Base-by-base conservation (phyloP, 2,797 vertebrate species). In the Craterocephalus amniculus region DNA sequence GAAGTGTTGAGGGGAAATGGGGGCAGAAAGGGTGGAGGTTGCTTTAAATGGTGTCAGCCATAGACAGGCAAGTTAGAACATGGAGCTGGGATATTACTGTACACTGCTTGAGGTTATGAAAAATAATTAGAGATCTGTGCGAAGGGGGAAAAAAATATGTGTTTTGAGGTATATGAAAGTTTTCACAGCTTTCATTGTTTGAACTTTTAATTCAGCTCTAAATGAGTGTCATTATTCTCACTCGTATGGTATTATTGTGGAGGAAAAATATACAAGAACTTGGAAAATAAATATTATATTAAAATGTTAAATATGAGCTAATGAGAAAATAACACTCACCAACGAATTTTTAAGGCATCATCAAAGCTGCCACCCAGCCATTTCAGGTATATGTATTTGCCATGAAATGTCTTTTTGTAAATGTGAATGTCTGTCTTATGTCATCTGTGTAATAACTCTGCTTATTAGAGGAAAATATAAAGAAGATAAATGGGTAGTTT, bases 31-130 rank as follows among this genome's bases (percentile, higher is more conserved):
- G 77, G 76, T 63, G 67, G 85, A 82, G 70, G 72, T 72, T 87
- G 72, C 78, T 85, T 86, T 83, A 84, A 91, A 88, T 55, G 73
- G 89, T 90, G 87, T 88, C 83, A 89, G 80, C 84, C 70, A 61
- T 75, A 85, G 81, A 88, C 82, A 89, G 86, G 87, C 93, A 91
- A 90, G 93, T 92, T 88, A 60, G 85, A 91, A 90, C 94, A 91
- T 87, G 88, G 90, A 88, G 89, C 80, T 27, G 34, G 75, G 86
- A 93, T 95, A 95, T 94, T 94, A 92, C 92, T 85, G 88, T 90
- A 84, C 86, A 91, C 77, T 91, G 94, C 95, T 95, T 88, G 89
- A 85, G 95, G 94, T 94, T 94, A 95, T 95, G 87, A 94, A 95
- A 95, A 95, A 94, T 94, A 95, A 95, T 95, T 94, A 94, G 89